Evolutionary conservation across 2,113 vertebrate genomes (phyloP).

Genomic region (Reinhardtius hippoglossoides): DNA sequence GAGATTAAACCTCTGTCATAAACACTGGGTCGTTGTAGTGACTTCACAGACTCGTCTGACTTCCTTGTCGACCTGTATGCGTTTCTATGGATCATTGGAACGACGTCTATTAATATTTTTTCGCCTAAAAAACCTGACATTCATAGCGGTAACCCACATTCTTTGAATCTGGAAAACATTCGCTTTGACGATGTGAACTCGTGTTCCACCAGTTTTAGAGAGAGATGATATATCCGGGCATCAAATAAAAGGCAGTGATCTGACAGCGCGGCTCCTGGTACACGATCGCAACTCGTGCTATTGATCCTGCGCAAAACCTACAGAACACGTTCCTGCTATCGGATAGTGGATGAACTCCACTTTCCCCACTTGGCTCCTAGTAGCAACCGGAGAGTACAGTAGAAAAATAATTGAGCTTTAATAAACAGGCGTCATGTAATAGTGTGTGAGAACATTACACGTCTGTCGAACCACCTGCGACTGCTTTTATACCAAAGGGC

Average conservation of each 20-base stretch:
- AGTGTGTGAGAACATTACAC: neutral
- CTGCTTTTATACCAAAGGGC: conserved; percentile 11
- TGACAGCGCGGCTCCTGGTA: conserved; percentile 5
- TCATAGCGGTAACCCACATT: neutral
- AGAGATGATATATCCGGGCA: conserved; percentile 1
- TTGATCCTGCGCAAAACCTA: conserved; percentile 21
- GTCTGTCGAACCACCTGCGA: conserved; percentile 1
- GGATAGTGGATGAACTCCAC: neutral
- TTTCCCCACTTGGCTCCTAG: neutral
- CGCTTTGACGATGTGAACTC: conserved; percentile 3
- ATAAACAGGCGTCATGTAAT: conserved; percentile 1
- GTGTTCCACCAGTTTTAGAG: conserved; percentile 10
- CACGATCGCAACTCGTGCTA: conserved; percentile 10
- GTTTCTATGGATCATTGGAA: conserved; percentile 17
- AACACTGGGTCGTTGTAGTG: neutral
- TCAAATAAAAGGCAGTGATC: conserved; percentile 31
- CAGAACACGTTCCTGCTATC: conserved; percentile 2
- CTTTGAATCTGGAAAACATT: conserved; percentile 13
- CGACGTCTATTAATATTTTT: conserved; percentile 15
- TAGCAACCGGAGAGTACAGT: neutral
- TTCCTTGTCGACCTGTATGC: neutral
- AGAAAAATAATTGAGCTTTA: conserved; percentile 4
- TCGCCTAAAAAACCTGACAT: neutral
- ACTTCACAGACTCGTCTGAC: conserved; percentile 17
- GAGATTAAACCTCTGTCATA: conserved; percentile 30